phyloP scores from a whole-genome alignment of 2,797 vertebrate genomes.

The Falco novaeseelandiae region DNA sequence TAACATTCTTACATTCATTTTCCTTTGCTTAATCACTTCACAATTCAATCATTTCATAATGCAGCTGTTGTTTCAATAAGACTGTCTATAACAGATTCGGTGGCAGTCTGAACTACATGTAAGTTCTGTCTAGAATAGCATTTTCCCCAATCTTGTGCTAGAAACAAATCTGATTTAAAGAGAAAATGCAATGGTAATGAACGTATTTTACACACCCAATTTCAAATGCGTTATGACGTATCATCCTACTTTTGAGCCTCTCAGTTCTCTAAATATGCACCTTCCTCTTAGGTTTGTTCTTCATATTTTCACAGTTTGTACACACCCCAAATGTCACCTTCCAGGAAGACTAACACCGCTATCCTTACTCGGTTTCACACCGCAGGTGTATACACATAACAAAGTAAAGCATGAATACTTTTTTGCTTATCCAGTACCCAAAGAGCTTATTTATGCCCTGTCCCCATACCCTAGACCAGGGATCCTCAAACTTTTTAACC shows the following conservation, averaged over 20 bases:
- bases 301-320: background rate
- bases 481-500: too few species aligned
- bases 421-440: background rate
- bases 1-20: background rate
- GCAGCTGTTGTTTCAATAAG: slow-evolving; percentile 26
- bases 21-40: slow-evolving; percentile 23
- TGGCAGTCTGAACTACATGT: background rate
- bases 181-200: background rate
- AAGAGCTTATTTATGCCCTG: background rate
- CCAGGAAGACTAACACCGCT: background rate
- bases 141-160: background rate
- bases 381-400: background rate
- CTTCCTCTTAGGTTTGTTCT: background rate
- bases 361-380: background rate
- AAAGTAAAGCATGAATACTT: background rate
- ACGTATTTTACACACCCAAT: background rate
- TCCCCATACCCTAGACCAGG: background rate
- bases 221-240: background rate
- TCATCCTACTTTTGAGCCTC: background rate
- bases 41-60: background rate
- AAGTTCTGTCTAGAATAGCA: background rate
- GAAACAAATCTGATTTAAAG: background rate
- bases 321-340: background rate
- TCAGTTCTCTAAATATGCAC: background rate
- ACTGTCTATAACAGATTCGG: background rate